phyloP scores from a whole-genome alignment of 1,140 invertebrate species.

The Atta texana region DNA sequence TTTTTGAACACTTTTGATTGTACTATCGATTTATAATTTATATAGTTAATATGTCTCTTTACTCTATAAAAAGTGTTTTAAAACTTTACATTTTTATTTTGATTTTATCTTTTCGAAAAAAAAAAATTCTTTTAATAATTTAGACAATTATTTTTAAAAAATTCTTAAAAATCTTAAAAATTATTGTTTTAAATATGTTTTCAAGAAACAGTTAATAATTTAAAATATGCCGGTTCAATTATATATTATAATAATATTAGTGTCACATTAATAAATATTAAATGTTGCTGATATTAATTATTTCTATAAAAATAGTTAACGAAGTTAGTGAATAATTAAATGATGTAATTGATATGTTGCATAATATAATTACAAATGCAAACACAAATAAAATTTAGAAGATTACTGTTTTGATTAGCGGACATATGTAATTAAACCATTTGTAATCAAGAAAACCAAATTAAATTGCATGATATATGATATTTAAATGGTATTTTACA shows the following conservation, averaged over 20 bases:
- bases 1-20: not conserved
- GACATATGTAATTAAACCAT: conserved; percentile 19
- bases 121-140: not conserved
- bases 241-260: not conserved
- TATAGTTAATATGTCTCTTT: not conserved
- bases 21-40: not conserved
- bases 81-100: not conserved
- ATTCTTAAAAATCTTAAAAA: not conserved
- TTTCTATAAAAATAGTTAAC: not conserved
- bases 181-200: not conserved
- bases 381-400: conserved; percentile 22
- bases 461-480: conserved; percentile 14
- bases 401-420: not conserved
- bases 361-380: conserved; percentile 2
- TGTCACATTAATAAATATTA: not conserved
- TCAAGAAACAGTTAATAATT: not conserved
- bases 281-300: not conserved
- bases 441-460: conserved; percentile 30
- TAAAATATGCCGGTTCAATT: not conserved
- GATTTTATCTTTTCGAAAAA: not conserved
- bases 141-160: conserved; percentile 10
- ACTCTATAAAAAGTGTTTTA: not conserved
- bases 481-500: not conserved
- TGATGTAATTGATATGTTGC: conserved; percentile 17
- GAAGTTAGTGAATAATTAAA: not conserved